Evolutionary conservation across 2,113 vertebrate genomes (phyloP).

Genomic region (Taurulus bubalis): DNA sequence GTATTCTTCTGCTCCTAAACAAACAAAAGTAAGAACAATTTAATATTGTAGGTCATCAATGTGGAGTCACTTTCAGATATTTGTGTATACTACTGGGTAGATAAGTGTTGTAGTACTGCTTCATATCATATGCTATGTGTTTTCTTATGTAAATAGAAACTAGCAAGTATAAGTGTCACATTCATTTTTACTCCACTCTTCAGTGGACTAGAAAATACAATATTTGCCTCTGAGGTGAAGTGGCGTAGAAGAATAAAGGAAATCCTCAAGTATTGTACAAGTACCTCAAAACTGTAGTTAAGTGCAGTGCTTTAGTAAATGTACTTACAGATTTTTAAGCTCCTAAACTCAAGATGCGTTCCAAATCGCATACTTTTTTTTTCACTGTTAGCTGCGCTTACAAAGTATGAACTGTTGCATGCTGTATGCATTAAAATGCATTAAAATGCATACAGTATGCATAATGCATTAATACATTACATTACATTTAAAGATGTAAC

Average conservation of each 20-base stretch:
- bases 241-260: too few relatives aligned
- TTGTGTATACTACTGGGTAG: too few relatives aligned
- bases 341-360: neutral
- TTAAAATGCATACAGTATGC: too few relatives aligned
- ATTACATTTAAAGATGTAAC: neutral
- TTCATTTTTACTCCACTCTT: too few relatives aligned
- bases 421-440: neutral
- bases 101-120: neutral
- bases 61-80: neutral
- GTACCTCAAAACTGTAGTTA: neutral
- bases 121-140: neutral
- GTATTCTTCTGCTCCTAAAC: neutral
- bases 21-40: too few relatives aligned
- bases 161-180: too few relatives aligned
- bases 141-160: neutral
- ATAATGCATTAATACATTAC: too few relatives aligned
- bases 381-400: neutral
- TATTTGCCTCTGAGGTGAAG: too few relatives aligned
- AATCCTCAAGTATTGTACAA: neutral
- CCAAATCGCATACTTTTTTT: neutral
- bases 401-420: neutral
- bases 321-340: neutral
- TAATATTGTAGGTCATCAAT: neutral
- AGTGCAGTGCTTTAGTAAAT: neutral
- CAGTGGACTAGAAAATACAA: too few relatives aligned